Conservation (phyloP, 1,140 invertebrate genomes). For the Diprion similis region DNA sequence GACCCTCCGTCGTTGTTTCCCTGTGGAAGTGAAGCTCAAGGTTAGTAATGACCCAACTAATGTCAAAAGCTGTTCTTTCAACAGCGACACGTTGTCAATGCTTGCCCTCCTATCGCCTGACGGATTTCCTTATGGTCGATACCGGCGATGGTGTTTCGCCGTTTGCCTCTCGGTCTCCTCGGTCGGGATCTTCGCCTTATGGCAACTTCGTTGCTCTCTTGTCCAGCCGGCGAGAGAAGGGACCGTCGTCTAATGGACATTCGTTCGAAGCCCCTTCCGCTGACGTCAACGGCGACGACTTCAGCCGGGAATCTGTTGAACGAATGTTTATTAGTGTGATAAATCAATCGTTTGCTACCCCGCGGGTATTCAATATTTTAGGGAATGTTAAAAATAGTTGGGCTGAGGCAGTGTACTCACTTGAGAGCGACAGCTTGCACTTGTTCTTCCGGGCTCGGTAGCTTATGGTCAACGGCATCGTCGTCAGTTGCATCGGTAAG, state of each 20-base stretch:
- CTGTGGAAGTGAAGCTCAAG: conserved; percentile 45
- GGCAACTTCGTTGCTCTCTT: conserved; percentile 61
- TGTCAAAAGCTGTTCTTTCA: conserved; percentile 10
- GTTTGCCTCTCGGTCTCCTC: conserved; percentile 78
- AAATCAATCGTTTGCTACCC: neutral
- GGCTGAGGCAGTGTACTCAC: conserved; percentile 61
- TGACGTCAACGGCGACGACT: conserved; percentile 86
- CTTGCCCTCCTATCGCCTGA: conserved; percentile 80
- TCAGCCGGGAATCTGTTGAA: conserved; percentile 80
- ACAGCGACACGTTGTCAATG: neutral
- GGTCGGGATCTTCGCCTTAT: conserved; percentile 75
- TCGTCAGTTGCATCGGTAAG: conserved; percentile 65
- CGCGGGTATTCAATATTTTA: neutral
- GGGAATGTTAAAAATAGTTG: neutral
- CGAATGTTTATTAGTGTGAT: neutral
- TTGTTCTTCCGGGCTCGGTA: conserved; percentile 85
- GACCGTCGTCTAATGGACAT: conserved; percentile 86
- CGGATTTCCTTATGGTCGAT: conserved; percentile 87
- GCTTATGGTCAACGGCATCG: conserved; percentile 78
- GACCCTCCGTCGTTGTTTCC: conserved; percentile 66
- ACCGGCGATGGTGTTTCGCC: conserved; percentile 89
- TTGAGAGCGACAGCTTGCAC: conserved; percentile 79
- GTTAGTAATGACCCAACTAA: conserved; percentile 14
- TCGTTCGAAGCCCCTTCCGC: conserved; percentile 83
- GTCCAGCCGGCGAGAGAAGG: conserved; percentile 60